These are phyloP conservation scores for Sphenopsis melanotis DNA, from an alignment of 2,797 vertebrate species.

Conservation along the genomic window DNA sequence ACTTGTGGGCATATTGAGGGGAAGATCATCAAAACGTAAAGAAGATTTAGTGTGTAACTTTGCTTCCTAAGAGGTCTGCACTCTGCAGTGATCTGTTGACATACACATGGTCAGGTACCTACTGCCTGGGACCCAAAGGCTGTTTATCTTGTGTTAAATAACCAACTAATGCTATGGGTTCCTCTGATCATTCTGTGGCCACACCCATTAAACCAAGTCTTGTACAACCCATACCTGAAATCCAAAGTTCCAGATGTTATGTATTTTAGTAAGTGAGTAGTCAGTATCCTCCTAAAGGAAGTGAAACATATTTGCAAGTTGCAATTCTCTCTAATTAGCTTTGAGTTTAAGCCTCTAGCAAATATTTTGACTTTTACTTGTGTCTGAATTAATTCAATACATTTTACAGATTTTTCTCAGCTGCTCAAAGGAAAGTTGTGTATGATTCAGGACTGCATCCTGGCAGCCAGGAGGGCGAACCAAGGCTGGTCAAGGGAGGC, in stretches of 20 bases:
- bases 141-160: neutral
- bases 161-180: neutral
- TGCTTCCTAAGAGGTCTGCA: neutral
- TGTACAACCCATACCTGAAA: neutral
- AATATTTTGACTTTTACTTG: neutral
- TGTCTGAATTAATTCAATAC: neutral
- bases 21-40: neutral
- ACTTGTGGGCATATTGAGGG: neutral
- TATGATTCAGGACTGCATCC: neutral
- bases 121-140: neutral
- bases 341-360: neutral
- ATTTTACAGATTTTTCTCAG: neutral
- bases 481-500: neutral
- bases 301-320: neutral
- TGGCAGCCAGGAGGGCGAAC: neutral
- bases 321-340: neutral
- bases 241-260: neutral
- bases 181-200: neutral
- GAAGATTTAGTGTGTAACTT: neutral
- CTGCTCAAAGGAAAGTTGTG: neutral
- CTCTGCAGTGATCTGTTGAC: neutral
- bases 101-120: accelerated
- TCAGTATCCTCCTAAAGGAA: neutral
- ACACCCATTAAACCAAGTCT: neutral
- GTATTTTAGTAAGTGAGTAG: neutral